These are phyloP conservation scores for Cerastis leucographa DNA, from an alignment of 2,888 invertebrate genomes.

Conservation along the genomic window DNA sequence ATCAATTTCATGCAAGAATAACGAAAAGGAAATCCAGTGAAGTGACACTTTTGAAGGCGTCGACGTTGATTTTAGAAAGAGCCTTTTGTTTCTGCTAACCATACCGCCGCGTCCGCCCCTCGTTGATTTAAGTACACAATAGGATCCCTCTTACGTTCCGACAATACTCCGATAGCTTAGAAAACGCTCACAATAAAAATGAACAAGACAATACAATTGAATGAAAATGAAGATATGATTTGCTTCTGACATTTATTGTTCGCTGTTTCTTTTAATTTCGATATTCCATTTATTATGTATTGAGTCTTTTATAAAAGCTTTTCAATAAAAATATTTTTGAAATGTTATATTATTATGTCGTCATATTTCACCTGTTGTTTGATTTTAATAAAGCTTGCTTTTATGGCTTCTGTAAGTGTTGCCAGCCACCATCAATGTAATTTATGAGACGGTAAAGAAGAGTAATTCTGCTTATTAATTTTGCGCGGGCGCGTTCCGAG, in stretches of 20 bases:
- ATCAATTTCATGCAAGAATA: slow-evolving; percentile 70
- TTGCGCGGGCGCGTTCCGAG: slow-evolving; percentile 79
- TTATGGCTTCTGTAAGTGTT: slow-evolving; percentile 84
- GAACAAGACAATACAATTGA: slow-evolving; percentile 82
- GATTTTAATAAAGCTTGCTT: slow-evolving; percentile 82
- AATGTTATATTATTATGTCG: slow-evolving; percentile 10
- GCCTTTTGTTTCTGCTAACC: slow-evolving; percentile 84
- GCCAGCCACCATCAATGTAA: slow-evolving; percentile 86
- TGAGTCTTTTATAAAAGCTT: slow-evolving; percentile 47
- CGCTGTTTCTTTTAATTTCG: slow-evolving; percentile 70
- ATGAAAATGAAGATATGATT: slow-evolving; percentile 83
- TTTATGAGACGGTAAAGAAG: slow-evolving; percentile 86
- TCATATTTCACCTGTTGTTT: slow-evolving; percentile 76
- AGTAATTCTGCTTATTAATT: slow-evolving; percentile 89
- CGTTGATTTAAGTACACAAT: slow-evolving; percentile 86
- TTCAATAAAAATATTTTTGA: slow-evolving; percentile 36
- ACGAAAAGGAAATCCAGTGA: slow-evolving; percentile 74
- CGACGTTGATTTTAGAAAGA: slow-evolving; percentile 81
- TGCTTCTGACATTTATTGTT: slow-evolving; percentile 74
- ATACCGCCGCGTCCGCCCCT: slow-evolving; percentile 76
- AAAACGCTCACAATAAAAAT: slow-evolving; percentile 86
- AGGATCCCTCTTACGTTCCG: slow-evolving; percentile 77
- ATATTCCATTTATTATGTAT: slow-evolving; percentile 61
- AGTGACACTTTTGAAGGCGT: slow-evolving; percentile 82
- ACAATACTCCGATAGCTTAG: slow-evolving; percentile 86